Evolutionary conservation across 2,888 invertebrate genomes (phyloP).

Genomic region (Desoria tigrina): DNA sequence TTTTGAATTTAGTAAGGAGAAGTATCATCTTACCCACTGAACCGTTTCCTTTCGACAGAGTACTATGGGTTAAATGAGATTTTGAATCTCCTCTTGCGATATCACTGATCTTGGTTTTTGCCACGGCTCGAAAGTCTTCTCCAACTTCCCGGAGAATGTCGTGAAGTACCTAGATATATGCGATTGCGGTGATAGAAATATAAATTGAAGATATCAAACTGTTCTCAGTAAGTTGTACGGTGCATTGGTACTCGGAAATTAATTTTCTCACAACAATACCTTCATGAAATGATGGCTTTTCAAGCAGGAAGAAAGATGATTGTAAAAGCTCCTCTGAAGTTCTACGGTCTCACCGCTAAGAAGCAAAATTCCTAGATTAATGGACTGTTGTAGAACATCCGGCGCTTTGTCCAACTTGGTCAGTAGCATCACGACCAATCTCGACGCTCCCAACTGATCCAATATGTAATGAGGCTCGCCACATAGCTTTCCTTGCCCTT

Average conservation of each 20-base stretch:
- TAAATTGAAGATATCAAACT: no score
- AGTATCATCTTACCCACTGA: constrained; percentile 18
- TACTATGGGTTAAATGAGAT: constrained; percentile 50
- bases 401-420: constrained; percentile 52
- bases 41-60: constrained; percentile 44
- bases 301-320: constrained; percentile 48
- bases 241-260: no score
- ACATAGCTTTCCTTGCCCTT: constrained; percentile 48
- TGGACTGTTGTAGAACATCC: constrained; percentile 51
- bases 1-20: background rate
- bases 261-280: constrained; percentile 51
- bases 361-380: constrained; percentile 53
- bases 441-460: constrained; percentile 52
- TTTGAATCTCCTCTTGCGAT: constrained; percentile 54
- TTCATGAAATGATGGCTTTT: constrained; percentile 53
- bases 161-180: constrained; percentile 43
- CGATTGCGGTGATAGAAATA: background rate
- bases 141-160: constrained; percentile 53
- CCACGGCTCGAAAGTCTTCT: constrained; percentile 51
- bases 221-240: no score
- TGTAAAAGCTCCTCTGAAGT: constrained; percentile 52
- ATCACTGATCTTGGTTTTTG: constrained; percentile 54
- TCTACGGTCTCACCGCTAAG: constrained; percentile 53
- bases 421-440: constrained; percentile 52
- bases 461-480: constrained; percentile 51